These are phyloP conservation scores for Malurus cyaneus DNA, from an alignment of 2,113 vertebrate genomes.

Conservation along the genomic window DNA sequence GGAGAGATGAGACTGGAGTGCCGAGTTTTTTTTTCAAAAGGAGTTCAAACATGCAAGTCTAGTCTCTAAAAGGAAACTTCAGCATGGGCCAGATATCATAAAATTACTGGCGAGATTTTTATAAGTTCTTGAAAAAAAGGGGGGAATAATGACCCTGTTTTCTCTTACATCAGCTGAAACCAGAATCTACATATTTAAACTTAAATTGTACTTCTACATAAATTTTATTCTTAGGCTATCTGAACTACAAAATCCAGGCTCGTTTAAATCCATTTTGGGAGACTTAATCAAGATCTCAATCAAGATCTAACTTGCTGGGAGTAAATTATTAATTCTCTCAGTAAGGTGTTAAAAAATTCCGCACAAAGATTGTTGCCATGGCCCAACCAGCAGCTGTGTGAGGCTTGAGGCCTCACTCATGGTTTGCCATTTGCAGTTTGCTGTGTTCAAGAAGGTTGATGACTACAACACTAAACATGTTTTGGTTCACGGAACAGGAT, in stretches of 20 bases:
- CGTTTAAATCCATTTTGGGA: background rate
- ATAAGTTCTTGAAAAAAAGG: background rate
- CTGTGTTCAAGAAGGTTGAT: background rate
- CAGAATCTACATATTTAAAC: background rate
- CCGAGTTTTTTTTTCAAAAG: background rate
- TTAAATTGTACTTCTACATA: background rate
- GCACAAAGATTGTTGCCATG: background rate
- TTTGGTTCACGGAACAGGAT: background rate
- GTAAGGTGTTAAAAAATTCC: background rate
- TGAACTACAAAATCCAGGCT: background rate
- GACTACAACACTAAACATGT: background rate
- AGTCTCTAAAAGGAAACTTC: background rate
- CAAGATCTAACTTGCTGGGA: background rate
- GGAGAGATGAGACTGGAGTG: conserved; percentile 2
- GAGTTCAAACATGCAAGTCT: background rate
- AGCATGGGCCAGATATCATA: background rate
- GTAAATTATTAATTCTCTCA: background rate
- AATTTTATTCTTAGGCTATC: background rate
- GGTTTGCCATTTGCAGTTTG: background rate
- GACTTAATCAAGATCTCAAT: background rate
- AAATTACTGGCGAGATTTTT: background rate
- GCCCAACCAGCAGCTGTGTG: background rate
- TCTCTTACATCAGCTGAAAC: background rate
- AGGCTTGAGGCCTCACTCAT: background rate
- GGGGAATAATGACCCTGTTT: background rate